Percentiles rank a stretch among this genome's conserved stretches.
Evolutionary conservation across 2,113 vertebrate species (phyloP).

Genomic region (Forbesichthys papilliferus): DNA sequence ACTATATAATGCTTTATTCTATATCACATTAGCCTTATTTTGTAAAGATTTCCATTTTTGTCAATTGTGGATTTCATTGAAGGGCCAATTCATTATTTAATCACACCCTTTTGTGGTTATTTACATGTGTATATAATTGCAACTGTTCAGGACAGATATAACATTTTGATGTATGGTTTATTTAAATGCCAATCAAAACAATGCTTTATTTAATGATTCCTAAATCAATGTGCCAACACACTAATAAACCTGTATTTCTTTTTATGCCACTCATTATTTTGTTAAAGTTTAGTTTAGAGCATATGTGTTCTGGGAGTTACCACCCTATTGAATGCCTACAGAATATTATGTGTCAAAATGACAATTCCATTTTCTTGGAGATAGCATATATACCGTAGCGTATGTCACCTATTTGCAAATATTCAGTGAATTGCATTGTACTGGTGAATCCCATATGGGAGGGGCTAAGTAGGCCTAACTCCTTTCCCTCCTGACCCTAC

Average conservation of each 20-base stretch:
- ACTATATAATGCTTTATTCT: not conserved
- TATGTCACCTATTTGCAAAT: no score
- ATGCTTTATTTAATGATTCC: slow-evolving; percentile 21
- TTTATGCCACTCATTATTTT: slow-evolving; percentile 17
- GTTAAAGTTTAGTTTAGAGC: no score
- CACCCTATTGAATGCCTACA: no score
- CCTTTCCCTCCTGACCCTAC: no score
- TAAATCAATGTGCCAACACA: slow-evolving; percentile 45
- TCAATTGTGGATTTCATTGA: slow-evolving; percentile 11
- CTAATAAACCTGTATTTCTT: slow-evolving; percentile 57
- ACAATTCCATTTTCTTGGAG: no score
- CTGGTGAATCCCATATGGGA: no score
- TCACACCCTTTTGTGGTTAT: not conserved
- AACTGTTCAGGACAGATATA: not conserved
- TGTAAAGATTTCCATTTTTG: not conserved
- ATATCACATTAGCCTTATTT: not conserved
- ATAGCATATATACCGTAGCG: no score
- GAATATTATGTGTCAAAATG: no score
- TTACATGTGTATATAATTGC: slow-evolving; percentile 3
- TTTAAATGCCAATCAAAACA: slow-evolving; percentile 22
- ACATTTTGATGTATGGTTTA: slow-evolving; percentile 7
- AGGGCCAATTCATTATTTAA: not conserved
- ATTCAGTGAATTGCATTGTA: no score
- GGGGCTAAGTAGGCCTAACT: no score
- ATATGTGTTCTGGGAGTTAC: not conserved